phyloP scores from a whole-genome alignment of 2,113 vertebrate genomes.

The Misgurnus anguillicaudatus region DNA sequence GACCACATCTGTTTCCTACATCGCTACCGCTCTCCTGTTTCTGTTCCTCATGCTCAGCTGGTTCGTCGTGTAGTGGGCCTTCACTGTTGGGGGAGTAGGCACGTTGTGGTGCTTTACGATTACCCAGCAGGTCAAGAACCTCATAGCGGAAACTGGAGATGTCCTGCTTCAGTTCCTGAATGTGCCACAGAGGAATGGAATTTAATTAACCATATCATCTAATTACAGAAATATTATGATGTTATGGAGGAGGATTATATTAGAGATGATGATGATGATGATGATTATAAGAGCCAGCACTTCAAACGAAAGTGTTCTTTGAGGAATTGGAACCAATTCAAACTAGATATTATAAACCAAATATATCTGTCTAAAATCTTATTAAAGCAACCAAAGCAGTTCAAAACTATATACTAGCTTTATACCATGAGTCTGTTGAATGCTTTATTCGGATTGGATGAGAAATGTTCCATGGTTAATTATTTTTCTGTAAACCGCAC shows the following conservation, averaged over 20 bases:
- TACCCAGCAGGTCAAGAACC: conserved; percentile 86
- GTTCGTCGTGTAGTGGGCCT: conserved; percentile 80
- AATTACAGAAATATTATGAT: conserved; percentile 26
- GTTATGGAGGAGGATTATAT: background rate
- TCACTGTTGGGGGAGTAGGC: conserved; percentile 87
- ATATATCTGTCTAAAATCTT: no score
- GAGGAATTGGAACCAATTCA: no score
- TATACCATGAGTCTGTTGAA: no score
- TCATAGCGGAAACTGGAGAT: conserved; percentile 91
- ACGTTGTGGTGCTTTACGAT: conserved; percentile 82
- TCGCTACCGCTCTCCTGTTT: conserved; percentile 59
- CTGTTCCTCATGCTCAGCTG: conserved; percentile 64
- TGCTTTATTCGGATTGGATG: no score
- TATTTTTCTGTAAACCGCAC: no score
- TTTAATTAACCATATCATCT: conserved; percentile 27
- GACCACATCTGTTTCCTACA: background rate
- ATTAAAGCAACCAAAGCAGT: no score
- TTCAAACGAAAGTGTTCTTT: no score
- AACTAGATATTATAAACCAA: no score
- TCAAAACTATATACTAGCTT: no score
- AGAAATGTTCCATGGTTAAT: no score
- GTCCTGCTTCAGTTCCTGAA: conserved; percentile 88
- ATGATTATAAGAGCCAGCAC: background rate
- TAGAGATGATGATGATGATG: background rate
- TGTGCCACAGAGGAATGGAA: background rate